Evolutionary conservation across 2,888 invertebrate genomes (phyloP), one percentile per base, ranked within the genome.

Genomic region (Prenolepis imparis): DNA sequence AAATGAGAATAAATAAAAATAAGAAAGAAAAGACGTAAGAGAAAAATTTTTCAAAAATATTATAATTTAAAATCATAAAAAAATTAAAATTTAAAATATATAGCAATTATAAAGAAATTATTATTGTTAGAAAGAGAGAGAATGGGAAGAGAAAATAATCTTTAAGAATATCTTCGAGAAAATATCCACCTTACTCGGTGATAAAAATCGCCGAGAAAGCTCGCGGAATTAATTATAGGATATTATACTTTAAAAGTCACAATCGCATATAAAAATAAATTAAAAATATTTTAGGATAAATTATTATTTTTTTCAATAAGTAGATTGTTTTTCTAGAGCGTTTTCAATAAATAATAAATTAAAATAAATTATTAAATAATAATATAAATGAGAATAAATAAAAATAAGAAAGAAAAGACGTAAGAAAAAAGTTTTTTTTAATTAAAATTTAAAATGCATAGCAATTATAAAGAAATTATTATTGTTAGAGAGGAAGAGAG

Each of bases 161-260:
- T n/a, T 52, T 9, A 32, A 15, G 52, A 48, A 32, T 28, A 28
- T 21, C 15, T 8, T 15, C 8, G n/a, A 55, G 81, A 74, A 84
- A 84, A 68, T 57, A 74, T 55, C 74, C 28, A 52, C 68, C 15
- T 68, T 39, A n/a, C 32, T 72, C 41, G 59, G 59, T 41, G 28
- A 68, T 24, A 18, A 15, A 80, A 80, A 59, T 11, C 48, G 39
- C 39, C 67, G n/a, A 24, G 6, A 28, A 18, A 41, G 55, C 66
- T 66, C 24, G 15, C 48, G n/a, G 18, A 28, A 77, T 77, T 68
- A 55, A 77, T 66, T 52, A 64, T 5, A 28, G 3, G 1, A 28
- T 39, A 24, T 24, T 18, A 44, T 44, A 44, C 4, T 15, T 3
- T 15, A 12, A 44, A 44, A 15, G 3, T 4, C 3, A 44, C 15